Percentiles rank a stretch among this genome's conserved stretches.
phyloP scores from a whole-genome alignment of 2,797 vertebrate species.

The Aphelocoma californica region DNA sequence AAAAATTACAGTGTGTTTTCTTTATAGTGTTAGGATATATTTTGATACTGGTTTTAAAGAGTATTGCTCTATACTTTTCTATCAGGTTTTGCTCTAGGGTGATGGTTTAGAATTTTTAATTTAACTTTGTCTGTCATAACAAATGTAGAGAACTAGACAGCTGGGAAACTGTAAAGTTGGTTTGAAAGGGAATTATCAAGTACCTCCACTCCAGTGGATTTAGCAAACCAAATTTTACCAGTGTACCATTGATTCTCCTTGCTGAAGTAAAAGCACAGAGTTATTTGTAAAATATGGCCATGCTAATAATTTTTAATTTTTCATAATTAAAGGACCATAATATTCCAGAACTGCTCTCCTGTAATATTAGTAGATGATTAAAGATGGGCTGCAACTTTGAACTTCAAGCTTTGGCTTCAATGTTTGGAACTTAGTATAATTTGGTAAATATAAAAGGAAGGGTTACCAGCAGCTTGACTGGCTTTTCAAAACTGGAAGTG shows the following conservation, averaged over 20 bases:
- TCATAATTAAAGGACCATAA: background rate
- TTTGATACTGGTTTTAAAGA: slow-evolving; percentile 24
- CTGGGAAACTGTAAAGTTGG: background rate
- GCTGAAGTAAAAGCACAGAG: background rate
- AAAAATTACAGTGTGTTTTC: slow-evolving; percentile 18
- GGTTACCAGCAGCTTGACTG: background rate
- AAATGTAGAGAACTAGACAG: slow-evolving; percentile 4
- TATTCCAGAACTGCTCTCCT: background rate
- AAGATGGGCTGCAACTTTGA: background rate
- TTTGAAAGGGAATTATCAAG: slow-evolving; percentile 24
- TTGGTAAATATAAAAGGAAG: background rate
- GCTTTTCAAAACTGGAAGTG: background rate
- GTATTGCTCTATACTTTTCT: background rate
- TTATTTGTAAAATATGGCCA: background rate
- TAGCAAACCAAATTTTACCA: slow-evolving; percentile 12
- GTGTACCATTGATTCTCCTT: background rate
- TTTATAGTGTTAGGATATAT: background rate
- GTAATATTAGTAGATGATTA: background rate
- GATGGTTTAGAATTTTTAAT: slow-evolving; percentile 50
- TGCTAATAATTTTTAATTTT: background rate
- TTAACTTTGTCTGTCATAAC: slow-evolving; percentile 34
- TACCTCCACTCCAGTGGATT: background rate
- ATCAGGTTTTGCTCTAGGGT: slow-evolving; percentile 22
- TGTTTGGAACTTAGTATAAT: background rate
- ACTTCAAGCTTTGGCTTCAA: background rate